phyloP scores from a whole-genome alignment of 1,140 invertebrate genomes.

The Atta colombica region DNA sequence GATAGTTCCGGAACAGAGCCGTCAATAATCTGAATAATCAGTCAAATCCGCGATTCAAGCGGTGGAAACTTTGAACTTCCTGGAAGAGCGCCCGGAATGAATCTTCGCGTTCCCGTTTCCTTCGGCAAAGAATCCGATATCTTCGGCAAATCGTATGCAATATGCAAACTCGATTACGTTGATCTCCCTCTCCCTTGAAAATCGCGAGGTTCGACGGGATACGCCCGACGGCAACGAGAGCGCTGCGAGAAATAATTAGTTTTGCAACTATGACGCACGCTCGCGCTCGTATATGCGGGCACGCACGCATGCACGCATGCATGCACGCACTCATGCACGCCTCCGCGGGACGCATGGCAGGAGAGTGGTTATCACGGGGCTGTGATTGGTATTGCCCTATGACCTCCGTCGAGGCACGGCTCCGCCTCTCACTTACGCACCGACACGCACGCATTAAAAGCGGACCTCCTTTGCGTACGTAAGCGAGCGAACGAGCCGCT shows the following conservation, averaged over 20 bases:
- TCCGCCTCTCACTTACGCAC: constrained; percentile 82
- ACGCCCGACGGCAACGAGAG: constrained; percentile 42
- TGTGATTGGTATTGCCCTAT: constrained; percentile 82
- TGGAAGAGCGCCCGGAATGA: neutral
- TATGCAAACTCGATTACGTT: constrained; percentile 26
- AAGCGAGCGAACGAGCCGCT: constrained; percentile 18
- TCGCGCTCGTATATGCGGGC: neutral
- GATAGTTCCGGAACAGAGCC: neutral
- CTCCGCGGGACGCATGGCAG: constrained; percentile 58
- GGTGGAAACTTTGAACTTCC: constrained; percentile 21
- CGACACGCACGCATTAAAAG: constrained; percentile 70
- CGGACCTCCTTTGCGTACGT: constrained; percentile 46
- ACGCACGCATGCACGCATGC: neutral
- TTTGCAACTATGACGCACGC: constrained; percentile 57
- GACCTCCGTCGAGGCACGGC: constrained; percentile 76
- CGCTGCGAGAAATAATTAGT: constrained; percentile 53
- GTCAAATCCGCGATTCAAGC: constrained; percentile 25
- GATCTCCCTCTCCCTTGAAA: constrained; percentile 11
- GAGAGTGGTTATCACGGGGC: constrained; percentile 79
- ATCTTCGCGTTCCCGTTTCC: constrained; percentile 15
- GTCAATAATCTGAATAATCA: constrained; percentile 35
- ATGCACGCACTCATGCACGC: constrained; percentile 17
- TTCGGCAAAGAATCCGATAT: neutral
- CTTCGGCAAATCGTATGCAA: constrained; percentile 34
- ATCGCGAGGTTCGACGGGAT: constrained; percentile 33